phyloP scores from a whole-genome alignment of 2,797 vertebrate species.

The Protonibea diacanthus region DNA sequence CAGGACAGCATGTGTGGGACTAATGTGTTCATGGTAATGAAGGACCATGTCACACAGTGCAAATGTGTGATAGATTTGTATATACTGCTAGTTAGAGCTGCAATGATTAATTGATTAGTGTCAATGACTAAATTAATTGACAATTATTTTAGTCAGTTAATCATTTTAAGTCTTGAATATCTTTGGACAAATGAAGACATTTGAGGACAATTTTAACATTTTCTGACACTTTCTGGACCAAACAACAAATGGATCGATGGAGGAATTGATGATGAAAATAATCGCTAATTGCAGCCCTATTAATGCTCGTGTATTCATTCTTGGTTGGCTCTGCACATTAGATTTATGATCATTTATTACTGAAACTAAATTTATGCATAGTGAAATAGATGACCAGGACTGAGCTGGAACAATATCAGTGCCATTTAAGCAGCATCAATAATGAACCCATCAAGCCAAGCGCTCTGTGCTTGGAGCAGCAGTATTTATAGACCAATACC shows the following conservation, averaged over 20 bases:
- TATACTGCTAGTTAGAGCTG: background rate
- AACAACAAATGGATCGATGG: too few species aligned
- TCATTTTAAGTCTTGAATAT: too few species aligned
- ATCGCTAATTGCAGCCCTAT: too few species aligned
- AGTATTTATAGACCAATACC: conserved; percentile 8
- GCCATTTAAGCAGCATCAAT: conserved; percentile 7
- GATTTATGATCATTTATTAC: background rate
- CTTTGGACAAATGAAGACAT: too few species aligned
- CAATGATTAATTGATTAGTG: too few species aligned
- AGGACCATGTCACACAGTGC: background rate
- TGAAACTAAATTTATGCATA: background rate
- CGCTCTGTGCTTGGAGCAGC: background rate
- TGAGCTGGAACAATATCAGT: background rate
- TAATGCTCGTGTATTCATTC: background rate
- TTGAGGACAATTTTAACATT: too few species aligned
- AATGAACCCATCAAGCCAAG: conserved; percentile 9
- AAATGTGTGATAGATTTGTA: background rate
- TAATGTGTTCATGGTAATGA: background rate
- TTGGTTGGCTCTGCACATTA: background rate
- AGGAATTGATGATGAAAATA: too few species aligned
- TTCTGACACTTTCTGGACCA: too few species aligned
- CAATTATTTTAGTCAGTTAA: too few species aligned
- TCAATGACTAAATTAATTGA: too few species aligned
- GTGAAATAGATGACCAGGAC: background rate
- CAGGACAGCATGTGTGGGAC: background rate